Evolutionary conservation across 2,888 invertebrate genomes (phyloP), one percentile per base, ranked within the genome.

Genomic region (Stenotaenia linearis): DNA sequence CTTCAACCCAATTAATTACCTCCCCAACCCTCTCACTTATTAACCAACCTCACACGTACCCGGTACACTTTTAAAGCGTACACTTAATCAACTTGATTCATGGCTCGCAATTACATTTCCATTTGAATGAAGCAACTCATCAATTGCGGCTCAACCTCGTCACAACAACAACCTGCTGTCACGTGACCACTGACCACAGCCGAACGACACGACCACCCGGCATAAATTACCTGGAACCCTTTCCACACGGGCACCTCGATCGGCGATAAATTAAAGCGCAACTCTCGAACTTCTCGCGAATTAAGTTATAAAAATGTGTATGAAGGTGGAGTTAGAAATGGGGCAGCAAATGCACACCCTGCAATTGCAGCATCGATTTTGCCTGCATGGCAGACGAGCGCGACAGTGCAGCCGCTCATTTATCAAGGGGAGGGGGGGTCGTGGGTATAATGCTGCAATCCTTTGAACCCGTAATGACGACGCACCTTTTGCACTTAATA

Each of bases 81-180:
- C 69, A 69, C 69, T 69, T 69, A 69, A 69, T 69, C 69, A 69
- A 69, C 69, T 69, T 69, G 69, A 69, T 69, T 69, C 69, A 69
- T 69, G 69, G 3, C 25, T 12, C 15, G 69, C 69, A 69, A 69
- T 69, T 69, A 69, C 69, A 69, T 69, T 69, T 69, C 23, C 69
- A 69, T 69, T 69, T 69, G 69, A 69, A 69, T 69, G 69, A 69
- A 69, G 25, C 69, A 28, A 69, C 69, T 28, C 69, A 69, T 69
- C 69, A 69, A 69, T 69, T 69, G 69, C 6, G 28, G 28, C 69
- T 69, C 69, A 28, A 69, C 69, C 69, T 69, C 69, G 23, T 69
- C 69, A 69, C 69, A 69, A 69, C 69, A 69, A 69, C 69, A 69
- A 28, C 69, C 50, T 15, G 28, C 69, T 28, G 28, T 28, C 25